A percentile compares a stretch with the other conserved stretches of the same genome.
These are phyloP conservation scores for Agrochola circellaris DNA, from an alignment of 2,888 invertebrate genomes.

Conservation along the genomic window DNA sequence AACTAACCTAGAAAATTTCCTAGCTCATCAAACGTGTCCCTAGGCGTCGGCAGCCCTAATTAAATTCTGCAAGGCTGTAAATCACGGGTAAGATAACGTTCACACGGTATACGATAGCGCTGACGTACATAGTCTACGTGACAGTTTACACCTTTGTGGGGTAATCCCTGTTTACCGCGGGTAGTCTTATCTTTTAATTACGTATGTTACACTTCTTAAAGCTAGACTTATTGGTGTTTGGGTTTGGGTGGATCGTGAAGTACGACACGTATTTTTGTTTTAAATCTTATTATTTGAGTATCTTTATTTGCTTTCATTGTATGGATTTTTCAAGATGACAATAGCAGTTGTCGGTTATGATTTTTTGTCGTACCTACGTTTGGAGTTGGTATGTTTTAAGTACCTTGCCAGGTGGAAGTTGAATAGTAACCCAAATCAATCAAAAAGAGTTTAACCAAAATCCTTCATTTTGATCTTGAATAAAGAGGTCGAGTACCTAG, in stretches of 20 bases:
- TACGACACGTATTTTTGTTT: slow-evolving; percentile 27
- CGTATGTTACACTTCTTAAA: slow-evolving; percentile 51
- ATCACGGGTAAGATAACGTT: slow-evolving; percentile 75
- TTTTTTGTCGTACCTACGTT: background rate
- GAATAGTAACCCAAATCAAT: background rate
- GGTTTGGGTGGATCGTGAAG: slow-evolving; percentile 16
- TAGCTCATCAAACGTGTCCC: slow-evolving; percentile 54
- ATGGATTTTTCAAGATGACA: background rate
- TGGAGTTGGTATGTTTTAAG: background rate
- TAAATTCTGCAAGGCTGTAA: slow-evolving; percentile 73
- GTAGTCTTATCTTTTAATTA: slow-evolving; percentile 58
- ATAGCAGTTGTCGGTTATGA: background rate
- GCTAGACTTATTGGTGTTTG: slow-evolving; percentile 31
- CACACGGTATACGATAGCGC: slow-evolving; percentile 63
- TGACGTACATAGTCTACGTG: slow-evolving; percentile 65
- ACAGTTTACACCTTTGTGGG: slow-evolving; percentile 66
- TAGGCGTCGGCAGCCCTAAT: slow-evolving; percentile 63
- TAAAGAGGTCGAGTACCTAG: background rate
- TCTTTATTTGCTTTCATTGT: background rate
- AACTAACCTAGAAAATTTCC: slow-evolving; percentile 44
- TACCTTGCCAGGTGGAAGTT: background rate
- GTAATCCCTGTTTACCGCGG: slow-evolving; percentile 52
- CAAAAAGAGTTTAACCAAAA: no score
- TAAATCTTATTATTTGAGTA: no score
- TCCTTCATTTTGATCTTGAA: no score